Evolutionary conservation across 1,140 invertebrate genomes (phyloP), one percentile per base, ranked within the genome.

Genomic region (Antheraea pernyi): DNA sequence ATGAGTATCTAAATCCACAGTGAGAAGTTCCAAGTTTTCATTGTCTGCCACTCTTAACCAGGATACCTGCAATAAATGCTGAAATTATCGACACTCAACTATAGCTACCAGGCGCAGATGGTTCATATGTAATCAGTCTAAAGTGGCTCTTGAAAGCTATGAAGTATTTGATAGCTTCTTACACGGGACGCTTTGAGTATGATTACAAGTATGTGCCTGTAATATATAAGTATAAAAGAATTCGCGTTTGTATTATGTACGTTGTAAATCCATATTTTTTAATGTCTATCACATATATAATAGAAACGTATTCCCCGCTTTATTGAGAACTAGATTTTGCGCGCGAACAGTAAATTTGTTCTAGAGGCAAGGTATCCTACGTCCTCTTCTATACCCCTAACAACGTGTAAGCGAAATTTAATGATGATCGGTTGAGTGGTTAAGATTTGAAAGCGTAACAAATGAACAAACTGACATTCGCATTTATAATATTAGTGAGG

Each of bases 1-100:
- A 76, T 97, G 96, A 0, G 95, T 95, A 65, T 94, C 93, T 65
- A 94, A 88, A 37, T 95, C 95, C 19, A 96, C 93, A 0, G 95
- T 96, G 3, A 96, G 88, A 19, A 96, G 81, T 77, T 95, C 94
- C 75, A 96, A 91, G 76, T 94, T 94, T 79, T 95, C 94, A 60
- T 93, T 93, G 63, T 94, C 94, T 60, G 94, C 93, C 58, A 94
- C 94, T 75, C 95, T 92, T 71, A 96, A 92, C 95, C 95, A 96
- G n/a, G 95, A 95, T 67, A 96, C 95, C 95, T 96, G 77, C 19
- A 82, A 80, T 62, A 68, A 81, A 59, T 65, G 13, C 46, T 48
- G n/a, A 13, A 7, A n/a, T 30, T 63, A 61, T 19, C 59, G 59
- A 19, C 19, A 30, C 59, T 22, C 6, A 61, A 22, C 6, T 53